A percentile compares a stretch with the other conserved stretches of the same genome.
Evolutionary conservation across 2,113 vertebrate species (phyloP).

Genomic region (Pan paniscus): DNA sequence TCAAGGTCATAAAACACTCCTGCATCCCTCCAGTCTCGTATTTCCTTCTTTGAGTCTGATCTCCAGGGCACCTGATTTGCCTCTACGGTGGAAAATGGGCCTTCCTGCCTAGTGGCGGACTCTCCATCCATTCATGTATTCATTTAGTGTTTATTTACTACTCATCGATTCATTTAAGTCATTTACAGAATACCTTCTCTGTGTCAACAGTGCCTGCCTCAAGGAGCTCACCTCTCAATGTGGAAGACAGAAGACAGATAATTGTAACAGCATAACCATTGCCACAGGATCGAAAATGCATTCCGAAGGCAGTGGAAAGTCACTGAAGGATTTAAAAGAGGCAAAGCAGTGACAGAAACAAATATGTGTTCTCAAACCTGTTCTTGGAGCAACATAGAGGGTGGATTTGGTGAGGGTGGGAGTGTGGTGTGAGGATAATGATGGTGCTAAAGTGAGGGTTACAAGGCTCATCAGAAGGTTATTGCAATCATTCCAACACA

Average conservation of each 20-base stretch:
- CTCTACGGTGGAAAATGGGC: rapidly evolving
- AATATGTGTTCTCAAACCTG: background rate
- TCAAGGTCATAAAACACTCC: background rate
- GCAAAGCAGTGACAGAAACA: background rate
- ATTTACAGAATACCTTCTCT: background rate
- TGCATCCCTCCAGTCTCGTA: background rate
- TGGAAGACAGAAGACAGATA: background rate
- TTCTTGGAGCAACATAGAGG: background rate
- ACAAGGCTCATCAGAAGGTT: background rate
- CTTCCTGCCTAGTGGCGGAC: background rate
- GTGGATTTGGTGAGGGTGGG: background rate
- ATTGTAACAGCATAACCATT: background rate
- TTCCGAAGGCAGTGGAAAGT: background rate
- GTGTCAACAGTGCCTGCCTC: background rate
- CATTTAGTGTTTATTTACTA: background rate
- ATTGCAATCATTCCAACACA: background rate
- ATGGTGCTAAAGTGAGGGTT: background rate
- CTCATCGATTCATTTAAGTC: too few species aligned
- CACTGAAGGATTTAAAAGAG: background rate
- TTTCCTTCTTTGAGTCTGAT: background rate
- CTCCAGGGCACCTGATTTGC: background rate
- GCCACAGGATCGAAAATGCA: background rate
- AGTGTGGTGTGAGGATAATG: background rate
- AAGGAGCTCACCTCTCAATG: background rate
- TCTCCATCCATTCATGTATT: background rate